Evolutionary conservation across 2,797 vertebrate genomes (phyloP), one percentile per base, ranked within the genome.

Genomic region (Sebastes oblongus): DNA sequence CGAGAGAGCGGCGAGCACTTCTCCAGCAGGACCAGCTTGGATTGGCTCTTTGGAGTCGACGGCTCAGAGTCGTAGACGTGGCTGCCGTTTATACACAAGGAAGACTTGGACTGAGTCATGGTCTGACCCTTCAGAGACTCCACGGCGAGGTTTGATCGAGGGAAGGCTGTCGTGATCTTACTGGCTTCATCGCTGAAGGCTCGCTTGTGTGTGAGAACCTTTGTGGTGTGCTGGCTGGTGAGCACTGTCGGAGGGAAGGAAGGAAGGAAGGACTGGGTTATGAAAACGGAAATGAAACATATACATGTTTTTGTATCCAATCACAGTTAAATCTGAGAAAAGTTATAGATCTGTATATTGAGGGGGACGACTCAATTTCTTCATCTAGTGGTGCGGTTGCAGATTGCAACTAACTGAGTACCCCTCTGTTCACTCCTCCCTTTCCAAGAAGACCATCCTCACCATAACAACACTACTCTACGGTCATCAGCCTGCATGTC

Each of bases 71-170:
- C 92, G 81, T 99, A 99, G 36, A 99, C 88, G 6, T 99, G 98
- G 90, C 97, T 99, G 72, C 98, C 98, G 0, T 99, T 99, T 92
- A 99, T 97, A 73, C 98, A 99, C 46, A 99, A 91, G 0, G 98
- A 97, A 0, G 98, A 99, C 62, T 97, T 94, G 64, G 97, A 97
- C 78, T 92, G 91, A 0, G 95, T 87, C 18, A 96, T 96, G 0
- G 89, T 94, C 65, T 96, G 96, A 76, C 96, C 94, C 90, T 96
- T 96, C 3, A 96, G 91, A 77, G 92, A 95, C 72, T 96, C 97
- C 52, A 95, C 72, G 0, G 92, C 89, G 0, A 67, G 86, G 74
- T 84, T 91, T 5, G 95, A 62, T 55, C 95, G 94, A 20, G 88
- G 90, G 50, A 78, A 52, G 60, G 86, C 58, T 0, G 91, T 83